Percentiles rank a stretch among this genome's conserved stretches.
Evolutionary conservation across 2,888 invertebrate species (phyloP).

Genomic region (Coremacera marginata): DNA sequence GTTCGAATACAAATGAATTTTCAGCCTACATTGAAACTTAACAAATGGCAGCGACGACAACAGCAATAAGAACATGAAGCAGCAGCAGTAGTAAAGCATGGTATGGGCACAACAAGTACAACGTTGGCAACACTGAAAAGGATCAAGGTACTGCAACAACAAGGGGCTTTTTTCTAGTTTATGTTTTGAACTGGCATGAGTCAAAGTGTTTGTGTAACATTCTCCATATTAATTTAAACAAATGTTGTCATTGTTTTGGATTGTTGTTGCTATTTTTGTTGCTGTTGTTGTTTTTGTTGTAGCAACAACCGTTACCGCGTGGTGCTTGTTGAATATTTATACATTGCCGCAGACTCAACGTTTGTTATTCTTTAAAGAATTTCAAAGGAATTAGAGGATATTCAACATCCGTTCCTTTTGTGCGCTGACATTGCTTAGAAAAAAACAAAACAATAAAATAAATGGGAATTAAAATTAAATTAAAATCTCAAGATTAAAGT

Average conservation of each 20-base stretch:
- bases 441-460: neutral
- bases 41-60: conserved; percentile 16
- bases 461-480: neutral
- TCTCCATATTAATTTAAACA: conserved; percentile 27
- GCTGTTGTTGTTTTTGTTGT: neutral
- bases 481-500: neutral
- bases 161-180: neutral
- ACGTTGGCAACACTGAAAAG: conserved; percentile 12
- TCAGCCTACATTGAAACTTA: conserved; percentile 2
- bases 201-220: conserved; percentile 18
- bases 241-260: conserved; percentile 21
- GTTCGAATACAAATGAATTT: conserved; percentile 64
- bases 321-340: conserved; percentile 27
- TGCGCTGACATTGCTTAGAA: neutral
- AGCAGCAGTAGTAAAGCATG: neutral
- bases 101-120: neutral
- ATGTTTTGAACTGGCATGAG: neutral
- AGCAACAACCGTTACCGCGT: conserved; percentile 6
- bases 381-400: conserved; percentile 18
- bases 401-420: neutral
- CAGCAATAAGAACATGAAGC: neutral
- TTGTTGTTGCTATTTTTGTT: neutral
- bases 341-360: neutral
- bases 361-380: conserved; percentile 16
- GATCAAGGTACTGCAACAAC: neutral